A percentile compares a stretch with the other conserved stretches of the same genome.
These are phyloP conservation scores for Chamaea fasciata DNA, from an alignment of 2,113 vertebrate species.

Conservation along the genomic window DNA sequence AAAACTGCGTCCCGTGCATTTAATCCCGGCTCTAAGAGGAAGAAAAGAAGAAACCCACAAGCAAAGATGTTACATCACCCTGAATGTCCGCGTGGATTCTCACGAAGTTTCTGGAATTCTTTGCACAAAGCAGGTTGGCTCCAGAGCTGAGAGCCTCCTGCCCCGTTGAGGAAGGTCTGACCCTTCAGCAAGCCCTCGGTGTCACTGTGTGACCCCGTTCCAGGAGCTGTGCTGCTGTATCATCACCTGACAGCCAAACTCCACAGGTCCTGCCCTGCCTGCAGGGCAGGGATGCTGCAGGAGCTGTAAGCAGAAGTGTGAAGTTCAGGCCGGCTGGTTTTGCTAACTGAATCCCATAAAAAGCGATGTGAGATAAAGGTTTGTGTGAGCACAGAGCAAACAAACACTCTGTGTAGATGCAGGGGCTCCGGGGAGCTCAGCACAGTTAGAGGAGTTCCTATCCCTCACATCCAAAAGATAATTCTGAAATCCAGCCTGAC, in stretches of 20 bases:
- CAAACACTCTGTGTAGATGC: neutral
- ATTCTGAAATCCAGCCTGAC: neutral
- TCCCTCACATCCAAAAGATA: neutral
- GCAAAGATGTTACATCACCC: neutral
- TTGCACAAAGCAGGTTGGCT: neutral
- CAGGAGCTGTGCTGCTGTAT: neutral
- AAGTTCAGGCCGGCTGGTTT: neutral
- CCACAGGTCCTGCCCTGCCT: neutral
- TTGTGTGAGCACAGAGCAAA: neutral
- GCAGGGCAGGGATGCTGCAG: neutral
- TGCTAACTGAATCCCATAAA: conserved; percentile 37
- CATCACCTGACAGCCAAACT: neutral
- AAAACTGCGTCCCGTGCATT: too few species aligned
- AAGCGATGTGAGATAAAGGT: conserved; percentile 49
- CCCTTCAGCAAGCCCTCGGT: neutral
- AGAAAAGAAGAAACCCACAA: too few species aligned
- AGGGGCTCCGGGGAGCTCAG: neutral
- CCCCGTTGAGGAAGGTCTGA: neutral
- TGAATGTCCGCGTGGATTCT: neutral
- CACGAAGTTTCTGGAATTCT: neutral
- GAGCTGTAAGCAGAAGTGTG: conserved; percentile 18
- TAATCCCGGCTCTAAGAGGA: too few species aligned
- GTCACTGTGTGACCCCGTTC: neutral
- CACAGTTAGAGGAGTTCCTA: neutral
- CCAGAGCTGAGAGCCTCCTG: neutral